phyloP scores from a whole-genome alignment of 2,888 invertebrate genomes.

The Spicauda simplicius region DNA sequence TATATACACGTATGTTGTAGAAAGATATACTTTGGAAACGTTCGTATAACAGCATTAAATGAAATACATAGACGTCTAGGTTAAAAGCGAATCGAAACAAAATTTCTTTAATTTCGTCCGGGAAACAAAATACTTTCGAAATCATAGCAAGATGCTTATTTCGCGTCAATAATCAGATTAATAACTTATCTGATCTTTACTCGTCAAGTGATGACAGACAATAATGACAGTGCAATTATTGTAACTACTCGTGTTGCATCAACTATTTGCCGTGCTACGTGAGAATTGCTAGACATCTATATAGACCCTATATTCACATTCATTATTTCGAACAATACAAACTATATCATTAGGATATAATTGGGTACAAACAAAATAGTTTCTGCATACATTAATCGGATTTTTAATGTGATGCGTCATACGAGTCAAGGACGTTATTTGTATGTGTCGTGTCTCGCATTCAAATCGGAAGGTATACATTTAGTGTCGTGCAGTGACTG shows the following conservation, averaged over 20 bases:
- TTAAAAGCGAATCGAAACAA: no score
- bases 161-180: no score
- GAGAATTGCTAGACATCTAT: neutral
- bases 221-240: neutral
- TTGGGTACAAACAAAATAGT: slow-evolving; percentile 11
- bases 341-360: slow-evolving; percentile 20
- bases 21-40: no score
- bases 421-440: slow-evolving; percentile 17
- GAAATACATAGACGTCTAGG: no score
- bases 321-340: slow-evolving; percentile 20
- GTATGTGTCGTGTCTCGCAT: neutral
- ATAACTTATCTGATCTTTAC: no score
- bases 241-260: slow-evolving; percentile 3
- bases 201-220: neutral
- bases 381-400: slow-evolving; percentile 8
- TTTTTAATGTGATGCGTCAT: neutral
- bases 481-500: neutral
- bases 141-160: no score
- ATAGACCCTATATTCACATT: slow-evolving; percentile 2
- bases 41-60: no score
- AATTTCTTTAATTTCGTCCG: no score
- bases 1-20: no score
- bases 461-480: neutral
- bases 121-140: no score
- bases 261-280: slow-evolving; percentile 2